Percentiles rank a stretch among this genome's conserved stretches.
Conservation (phyloP, 1,140 invertebrate species). For the Drusus annulatus region DNA sequence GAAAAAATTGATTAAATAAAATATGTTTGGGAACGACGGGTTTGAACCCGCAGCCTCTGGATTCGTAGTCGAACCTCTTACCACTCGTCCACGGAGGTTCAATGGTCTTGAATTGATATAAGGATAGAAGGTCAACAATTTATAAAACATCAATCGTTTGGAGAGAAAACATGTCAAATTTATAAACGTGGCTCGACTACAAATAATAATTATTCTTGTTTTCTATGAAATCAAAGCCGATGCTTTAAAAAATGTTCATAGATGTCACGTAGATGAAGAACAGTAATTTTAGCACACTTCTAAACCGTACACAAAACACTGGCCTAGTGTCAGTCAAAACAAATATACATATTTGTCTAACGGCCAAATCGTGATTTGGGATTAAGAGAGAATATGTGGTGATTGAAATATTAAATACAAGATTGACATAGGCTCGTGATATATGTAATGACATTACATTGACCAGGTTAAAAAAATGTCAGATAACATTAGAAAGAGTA, state of each 20-base stretch:
- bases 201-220: neutral
- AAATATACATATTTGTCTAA: conserved; percentile 8
- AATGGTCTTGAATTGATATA: no score
- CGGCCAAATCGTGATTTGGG: neutral
- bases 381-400: neutral
- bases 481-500: no score
- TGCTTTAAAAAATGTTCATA: neutral
- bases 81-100: no score
- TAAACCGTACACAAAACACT: neutral
- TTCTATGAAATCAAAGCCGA: conserved; percentile 1
- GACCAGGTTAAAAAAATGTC: no score
- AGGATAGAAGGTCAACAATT: no score
- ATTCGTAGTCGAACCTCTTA: no score
- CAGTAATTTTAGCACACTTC: conserved; percentile 33
- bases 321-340: neutral
- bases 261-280: conserved; percentile 1
- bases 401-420: neutral
- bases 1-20: no score
- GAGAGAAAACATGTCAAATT: conserved; percentile 23
- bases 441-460: no score
- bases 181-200: neutral
- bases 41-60: no score
- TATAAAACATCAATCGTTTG: neutral
- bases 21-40: no score
- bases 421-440: neutral